Evolutionary conservation across 2,113 vertebrate species (phyloP).

Genomic region (Procavia capensis): DNA sequence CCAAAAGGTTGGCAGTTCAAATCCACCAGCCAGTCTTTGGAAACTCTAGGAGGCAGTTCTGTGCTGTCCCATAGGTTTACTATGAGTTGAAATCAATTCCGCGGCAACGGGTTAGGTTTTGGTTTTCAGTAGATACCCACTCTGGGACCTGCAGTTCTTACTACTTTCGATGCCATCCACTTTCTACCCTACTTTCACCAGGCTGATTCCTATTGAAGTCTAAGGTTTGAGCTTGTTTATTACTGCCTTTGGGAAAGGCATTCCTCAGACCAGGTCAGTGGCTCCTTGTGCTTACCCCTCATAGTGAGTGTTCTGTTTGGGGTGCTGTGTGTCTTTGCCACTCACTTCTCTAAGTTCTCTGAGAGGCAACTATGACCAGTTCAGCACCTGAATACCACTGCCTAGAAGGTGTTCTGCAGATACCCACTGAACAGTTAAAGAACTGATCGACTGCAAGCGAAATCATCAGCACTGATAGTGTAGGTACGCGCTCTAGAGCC

Average conservation of each 20-base stretch:
- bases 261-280: background rate
- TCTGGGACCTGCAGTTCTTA: background rate
- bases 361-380: background rate
- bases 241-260: background rate
- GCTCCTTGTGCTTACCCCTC: background rate
- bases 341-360: background rate
- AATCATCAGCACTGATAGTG: background rate
- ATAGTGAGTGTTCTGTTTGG: background rate
- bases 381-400: background rate
- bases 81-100: too few relatives aligned
- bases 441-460: background rate
- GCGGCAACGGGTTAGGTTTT: too few relatives aligned
- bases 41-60: too few relatives aligned
- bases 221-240: background rate
- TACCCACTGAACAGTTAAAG: background rate
- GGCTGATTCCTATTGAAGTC: background rate
- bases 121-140: background rate
- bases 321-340: background rate
- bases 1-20: too few relatives aligned
- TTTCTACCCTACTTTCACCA: background rate
- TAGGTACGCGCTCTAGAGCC: background rate
- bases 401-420: background rate
- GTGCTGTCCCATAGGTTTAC: too few relatives aligned
- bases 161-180: background rate
- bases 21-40: too few relatives aligned